phyloP scores from a whole-genome alignment of 1,140 invertebrate species.

The Callitettix versicolor region DNA sequence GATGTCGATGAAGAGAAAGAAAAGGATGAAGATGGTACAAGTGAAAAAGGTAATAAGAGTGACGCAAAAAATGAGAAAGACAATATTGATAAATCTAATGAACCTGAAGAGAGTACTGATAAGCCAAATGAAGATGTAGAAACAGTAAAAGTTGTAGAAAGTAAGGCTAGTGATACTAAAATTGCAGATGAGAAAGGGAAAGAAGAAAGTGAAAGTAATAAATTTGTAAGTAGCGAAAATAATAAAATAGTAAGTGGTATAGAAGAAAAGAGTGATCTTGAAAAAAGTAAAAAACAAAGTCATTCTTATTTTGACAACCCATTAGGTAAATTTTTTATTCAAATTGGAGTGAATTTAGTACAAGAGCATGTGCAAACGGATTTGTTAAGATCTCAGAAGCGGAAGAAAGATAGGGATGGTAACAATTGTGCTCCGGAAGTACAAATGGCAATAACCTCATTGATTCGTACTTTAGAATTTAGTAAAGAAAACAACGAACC shows the following conservation, averaged over 20 bases:
- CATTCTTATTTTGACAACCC: conserved; percentile 67
- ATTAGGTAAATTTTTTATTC: conserved; percentile 83
- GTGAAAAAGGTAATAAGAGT: conserved; percentile 20
- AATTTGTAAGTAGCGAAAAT: conserved; percentile 9
- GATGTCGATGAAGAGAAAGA: conserved; percentile 21
- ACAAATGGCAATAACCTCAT: conserved; percentile 63
- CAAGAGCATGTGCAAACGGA: conserved; percentile 89
- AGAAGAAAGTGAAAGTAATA: conserved; percentile 16
- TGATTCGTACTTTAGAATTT: conserved; percentile 72
- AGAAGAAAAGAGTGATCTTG: not conserved
- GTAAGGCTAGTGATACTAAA: conserved; percentile 25
- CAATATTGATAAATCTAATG: conserved; percentile 19
- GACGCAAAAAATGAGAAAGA: conserved; percentile 20
- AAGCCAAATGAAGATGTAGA: conserved; percentile 20
- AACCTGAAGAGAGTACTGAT: conserved; percentile 20
- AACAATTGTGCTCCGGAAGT: conserved; percentile 53
- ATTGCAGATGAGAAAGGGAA: conserved; percentile 9
- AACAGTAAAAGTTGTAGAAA: conserved; percentile 31
- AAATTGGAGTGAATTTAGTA: conserved; percentile 82
- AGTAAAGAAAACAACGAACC: conserved; percentile 83
- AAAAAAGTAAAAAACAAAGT: conserved; percentile 24
- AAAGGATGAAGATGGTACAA: conserved; percentile 19
- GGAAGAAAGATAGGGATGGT: conserved; percentile 56
- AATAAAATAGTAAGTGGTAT: conserved; percentile 5
- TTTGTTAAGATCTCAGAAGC: conserved; percentile 74